Evolutionary conservation across 2,888 invertebrate species (phyloP).

Genomic region (Disparrhopalites patrizii): DNA sequence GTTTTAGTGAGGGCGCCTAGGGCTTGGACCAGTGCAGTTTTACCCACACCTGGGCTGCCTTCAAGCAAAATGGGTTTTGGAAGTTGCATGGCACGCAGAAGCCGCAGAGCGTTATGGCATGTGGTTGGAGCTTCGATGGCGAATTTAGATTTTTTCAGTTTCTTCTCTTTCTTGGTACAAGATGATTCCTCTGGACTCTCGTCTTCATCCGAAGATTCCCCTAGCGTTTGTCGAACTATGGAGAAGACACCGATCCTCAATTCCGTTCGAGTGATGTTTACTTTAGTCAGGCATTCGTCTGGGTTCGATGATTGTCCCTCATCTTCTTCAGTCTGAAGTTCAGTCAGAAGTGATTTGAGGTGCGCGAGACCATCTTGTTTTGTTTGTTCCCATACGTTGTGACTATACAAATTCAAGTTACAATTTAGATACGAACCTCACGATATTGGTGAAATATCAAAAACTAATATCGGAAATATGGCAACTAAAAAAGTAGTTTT

Average conservation of each 20-base stretch:
- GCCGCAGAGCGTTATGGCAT: slow-evolving; percentile 71
- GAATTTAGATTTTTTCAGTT: slow-evolving; percentile 54
- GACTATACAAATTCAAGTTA: no score
- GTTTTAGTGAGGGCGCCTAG: slow-evolving; percentile 37
- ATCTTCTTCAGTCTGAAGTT: no score
- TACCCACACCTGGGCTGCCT: slow-evolving; percentile 97
- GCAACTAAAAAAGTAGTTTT: no score
- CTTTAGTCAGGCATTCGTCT: no score
- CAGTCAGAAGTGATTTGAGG: no score
- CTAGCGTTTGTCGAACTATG: slow-evolving; percentile 28
- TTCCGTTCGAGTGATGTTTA: no score
- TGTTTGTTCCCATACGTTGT: no score
- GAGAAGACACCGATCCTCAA: slow-evolving; percentile 33
- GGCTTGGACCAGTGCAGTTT: slow-evolving; percentile 77
- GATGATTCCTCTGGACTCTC: background rate
- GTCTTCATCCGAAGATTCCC: background rate
- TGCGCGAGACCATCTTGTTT: no score
- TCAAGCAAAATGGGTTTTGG: slow-evolving; percentile 84
- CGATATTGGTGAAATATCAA: no score
- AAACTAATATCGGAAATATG: no score
- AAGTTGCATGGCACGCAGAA: slow-evolving; percentile 83
- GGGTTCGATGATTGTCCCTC: no score
- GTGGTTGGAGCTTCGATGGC: slow-evolving; percentile 75
- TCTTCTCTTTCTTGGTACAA: background rate
- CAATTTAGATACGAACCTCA: no score